phyloP scores from a whole-genome alignment of 2,888 invertebrate species.

The Andrena chrysosceles region DNA sequence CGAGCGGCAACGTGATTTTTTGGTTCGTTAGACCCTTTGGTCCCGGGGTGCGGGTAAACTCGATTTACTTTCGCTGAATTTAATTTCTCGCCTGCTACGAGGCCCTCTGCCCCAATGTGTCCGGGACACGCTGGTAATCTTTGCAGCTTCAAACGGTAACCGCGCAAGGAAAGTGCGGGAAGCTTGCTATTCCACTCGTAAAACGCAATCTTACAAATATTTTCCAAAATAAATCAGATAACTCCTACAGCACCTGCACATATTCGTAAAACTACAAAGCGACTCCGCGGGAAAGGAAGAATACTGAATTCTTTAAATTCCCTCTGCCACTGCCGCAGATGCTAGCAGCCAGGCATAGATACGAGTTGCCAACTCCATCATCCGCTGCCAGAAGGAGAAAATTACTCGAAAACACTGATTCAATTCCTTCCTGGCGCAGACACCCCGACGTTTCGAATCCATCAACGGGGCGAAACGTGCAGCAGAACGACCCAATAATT shows the following conservation, averaged over 20 bases:
- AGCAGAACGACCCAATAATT: conserved; percentile 32
- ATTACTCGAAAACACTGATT: not conserved
- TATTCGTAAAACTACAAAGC: no score
- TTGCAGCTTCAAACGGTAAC: not conserved
- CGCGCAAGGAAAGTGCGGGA: no score
- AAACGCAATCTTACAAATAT: no score
- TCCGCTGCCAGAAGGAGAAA: not conserved
- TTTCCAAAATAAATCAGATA: no score
- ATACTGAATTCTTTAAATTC: no score
- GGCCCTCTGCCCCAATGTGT: conserved; percentile 30
- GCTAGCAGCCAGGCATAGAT: not conserved
- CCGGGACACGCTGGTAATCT: conserved; percentile 21
- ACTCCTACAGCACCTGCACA: no score
- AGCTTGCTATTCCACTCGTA: no score
- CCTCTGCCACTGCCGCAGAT: no score
- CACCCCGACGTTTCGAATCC: not conserved
- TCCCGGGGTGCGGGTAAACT: conserved; percentile 75
- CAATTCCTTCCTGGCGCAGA: conserved; percentile 3
- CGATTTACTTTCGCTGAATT: conserved; percentile 82
- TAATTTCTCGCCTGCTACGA: conserved; percentile 77
- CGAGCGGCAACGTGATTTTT: conserved; percentile 76
- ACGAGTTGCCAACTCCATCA: not conserved
- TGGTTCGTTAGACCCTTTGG: conserved; percentile 81
- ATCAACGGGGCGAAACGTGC: not conserved
- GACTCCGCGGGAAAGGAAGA: no score